These are phyloP conservation scores for Solen grandis DNA, from an alignment of 1,140 invertebrate species.

Conservation along the genomic window DNA sequence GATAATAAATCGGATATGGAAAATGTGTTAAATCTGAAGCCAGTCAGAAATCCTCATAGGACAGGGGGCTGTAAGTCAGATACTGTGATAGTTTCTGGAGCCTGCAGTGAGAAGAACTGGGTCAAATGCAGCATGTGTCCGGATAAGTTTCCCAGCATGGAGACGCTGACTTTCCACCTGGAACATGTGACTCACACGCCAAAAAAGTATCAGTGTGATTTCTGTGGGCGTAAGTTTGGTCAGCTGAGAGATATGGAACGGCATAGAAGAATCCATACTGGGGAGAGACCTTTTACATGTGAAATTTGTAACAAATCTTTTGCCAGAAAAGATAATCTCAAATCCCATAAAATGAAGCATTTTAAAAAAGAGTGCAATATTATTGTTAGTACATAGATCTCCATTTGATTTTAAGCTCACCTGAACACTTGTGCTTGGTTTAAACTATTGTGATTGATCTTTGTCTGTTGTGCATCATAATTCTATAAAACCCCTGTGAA, in stretches of 20 bases:
- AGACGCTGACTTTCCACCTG: slow-evolving; percentile 28
- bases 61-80: slow-evolving; percentile 34
- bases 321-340: slow-evolving; percentile 48
- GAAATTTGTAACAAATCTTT: slow-evolving; percentile 43
- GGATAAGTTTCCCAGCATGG: slow-evolving; percentile 29
- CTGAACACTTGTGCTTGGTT: too few relatives aligned
- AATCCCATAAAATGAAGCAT: slow-evolving; percentile 28
- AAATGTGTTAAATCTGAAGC: slow-evolving; percentile 28
- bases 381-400: too few relatives aligned
- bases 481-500: too few relatives aligned
- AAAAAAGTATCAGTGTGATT: slow-evolving; percentile 48
- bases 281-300: slow-evolving; percentile 42
- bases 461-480: too few relatives aligned
- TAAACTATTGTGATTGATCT: too few relatives aligned
- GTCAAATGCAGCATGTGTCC: slow-evolving; percentile 39
- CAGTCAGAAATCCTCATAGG: background rate
- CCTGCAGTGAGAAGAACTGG: slow-evolving; percentile 32
- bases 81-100: slow-evolving; percentile 29
- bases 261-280: slow-evolving; percentile 46
- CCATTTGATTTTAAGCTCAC: too few relatives aligned
- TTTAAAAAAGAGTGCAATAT: too few relatives aligned
- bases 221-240: slow-evolving; percentile 45
- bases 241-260: slow-evolving; percentile 43
- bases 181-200: slow-evolving; percentile 25
- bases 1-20: slow-evolving; percentile 28